These are phyloP conservation scores for Dysdera silvatica DNA, from an alignment of 1,140 invertebrate genomes.

Conservation along the genomic window DNA sequence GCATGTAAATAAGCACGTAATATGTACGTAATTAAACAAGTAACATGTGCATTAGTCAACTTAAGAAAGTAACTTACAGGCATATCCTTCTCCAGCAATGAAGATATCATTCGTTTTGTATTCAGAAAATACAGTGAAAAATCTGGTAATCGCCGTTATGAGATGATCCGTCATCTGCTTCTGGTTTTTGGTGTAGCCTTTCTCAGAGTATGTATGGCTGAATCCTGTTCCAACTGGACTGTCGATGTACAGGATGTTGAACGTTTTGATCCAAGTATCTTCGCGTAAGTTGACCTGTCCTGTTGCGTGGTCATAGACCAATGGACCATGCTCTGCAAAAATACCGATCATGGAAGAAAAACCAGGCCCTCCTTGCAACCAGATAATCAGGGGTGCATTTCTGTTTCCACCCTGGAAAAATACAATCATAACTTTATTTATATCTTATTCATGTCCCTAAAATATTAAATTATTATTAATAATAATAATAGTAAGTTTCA, in stretches of 20 bases:
- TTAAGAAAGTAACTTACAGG: slow-evolving; percentile 21
- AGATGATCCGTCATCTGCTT: slow-evolving; percentile 30
- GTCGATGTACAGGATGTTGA: slow-evolving; percentile 74
- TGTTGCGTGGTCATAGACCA: slow-evolving; percentile 50
- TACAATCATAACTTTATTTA: no score
- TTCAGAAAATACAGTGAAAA: slow-evolving; percentile 34
- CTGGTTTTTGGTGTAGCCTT: slow-evolving; percentile 31
- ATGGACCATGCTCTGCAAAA: slow-evolving; percentile 74
- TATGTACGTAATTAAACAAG: no score
- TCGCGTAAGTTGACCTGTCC: slow-evolving; percentile 53
- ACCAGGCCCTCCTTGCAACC: slow-evolving; percentile 79
- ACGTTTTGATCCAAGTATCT: slow-evolving; percentile 63
- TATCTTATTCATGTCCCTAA: no score
- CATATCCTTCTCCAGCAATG: slow-evolving; percentile 38
- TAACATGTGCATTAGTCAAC: no score
- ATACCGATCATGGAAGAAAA: slow-evolving; percentile 68
- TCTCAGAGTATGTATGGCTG: slow-evolving; percentile 30
- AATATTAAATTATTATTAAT: no score
- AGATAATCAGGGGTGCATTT: slow-evolving; percentile 62
- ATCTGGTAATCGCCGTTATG: slow-evolving; percentile 32
- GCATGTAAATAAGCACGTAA: no score
- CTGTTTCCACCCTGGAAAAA: slow-evolving; percentile 9
- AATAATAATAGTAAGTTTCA: no score
- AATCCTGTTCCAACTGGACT: slow-evolving; percentile 68
- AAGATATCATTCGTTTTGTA: slow-evolving; percentile 34